phyloP scores from a whole-genome alignment of 1,140 invertebrate genomes.

The Aphidius gifuensis region DNA sequence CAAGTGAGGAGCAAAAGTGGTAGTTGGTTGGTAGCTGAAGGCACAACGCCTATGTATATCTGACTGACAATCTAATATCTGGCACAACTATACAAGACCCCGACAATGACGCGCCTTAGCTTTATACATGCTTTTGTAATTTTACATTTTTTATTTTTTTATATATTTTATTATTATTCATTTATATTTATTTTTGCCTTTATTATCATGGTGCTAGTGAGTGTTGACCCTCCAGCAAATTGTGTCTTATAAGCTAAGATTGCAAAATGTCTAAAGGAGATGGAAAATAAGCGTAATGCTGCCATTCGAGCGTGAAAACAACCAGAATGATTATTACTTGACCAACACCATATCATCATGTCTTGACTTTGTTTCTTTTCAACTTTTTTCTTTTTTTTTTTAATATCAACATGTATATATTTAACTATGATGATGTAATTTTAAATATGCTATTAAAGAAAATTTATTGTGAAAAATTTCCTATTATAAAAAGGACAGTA shows the following conservation, averaged over 20 bases:
- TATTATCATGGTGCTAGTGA: slow-evolving; percentile 6
- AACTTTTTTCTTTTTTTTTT: too few relatives aligned
- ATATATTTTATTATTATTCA: too few relatives aligned
- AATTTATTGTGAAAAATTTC: too few relatives aligned
- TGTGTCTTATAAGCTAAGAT: slow-evolving; percentile 13
- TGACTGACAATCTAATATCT: slow-evolving; percentile 45
- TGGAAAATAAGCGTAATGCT: slow-evolving; percentile 1
- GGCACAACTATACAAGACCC: slow-evolving; percentile 2
- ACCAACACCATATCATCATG: too few relatives aligned
- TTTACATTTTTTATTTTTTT: too few relatives aligned
- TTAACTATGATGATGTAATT: too few relatives aligned
- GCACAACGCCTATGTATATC: slow-evolving; percentile 31
- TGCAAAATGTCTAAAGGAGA: slow-evolving; percentile 1
- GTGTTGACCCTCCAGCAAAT: slow-evolving; percentile 16
- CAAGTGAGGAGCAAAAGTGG: slow-evolving; percentile 39
- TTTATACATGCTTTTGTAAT: not conserved
- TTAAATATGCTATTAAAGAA: too few relatives aligned
- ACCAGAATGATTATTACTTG: too few relatives aligned
- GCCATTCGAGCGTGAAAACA: not conserved
- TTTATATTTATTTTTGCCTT: not conserved
- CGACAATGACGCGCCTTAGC: slow-evolving; percentile 26
- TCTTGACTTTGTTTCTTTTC: too few relatives aligned
- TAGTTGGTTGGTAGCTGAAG: slow-evolving; percentile 40
- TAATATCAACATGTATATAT: too few relatives aligned
- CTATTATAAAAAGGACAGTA: too few relatives aligned